Conservation (phyloP, 92 coral and sea anemone genomes). For the Epizoanthus rinbou region DNA sequence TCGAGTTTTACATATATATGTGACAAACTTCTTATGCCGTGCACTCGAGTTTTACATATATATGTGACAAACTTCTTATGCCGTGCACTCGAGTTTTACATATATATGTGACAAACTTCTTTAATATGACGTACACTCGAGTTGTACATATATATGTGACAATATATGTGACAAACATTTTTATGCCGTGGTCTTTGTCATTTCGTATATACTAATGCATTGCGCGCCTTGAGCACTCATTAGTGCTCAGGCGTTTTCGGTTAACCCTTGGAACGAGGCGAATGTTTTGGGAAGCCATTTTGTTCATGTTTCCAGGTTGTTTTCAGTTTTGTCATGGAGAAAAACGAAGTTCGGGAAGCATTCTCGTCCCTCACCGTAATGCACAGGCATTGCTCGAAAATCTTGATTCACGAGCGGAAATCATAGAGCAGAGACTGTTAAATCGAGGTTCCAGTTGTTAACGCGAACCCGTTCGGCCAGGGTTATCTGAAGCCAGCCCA, state of each 20-base stretch:
- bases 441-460: constrained; percentile 30
- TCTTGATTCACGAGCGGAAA: constrained; percentile 39
- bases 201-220: constrained; percentile 50
- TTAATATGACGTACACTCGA: too few species aligned
- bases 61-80: not conserved
- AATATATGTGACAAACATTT: too few species aligned
- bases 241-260: constrained; percentile 39
- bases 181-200: too few species aligned
- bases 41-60: too few species aligned
- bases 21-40: too few species aligned
- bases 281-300: not conserved
- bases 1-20: too few species aligned
- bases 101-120: constrained; percentile 6
- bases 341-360: constrained; percentile 49
- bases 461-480: too few species aligned
- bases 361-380: constrained; percentile 59
- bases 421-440: constrained; percentile 54
- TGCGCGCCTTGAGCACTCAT: constrained; percentile 21
- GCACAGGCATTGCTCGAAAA: constrained; percentile 53
- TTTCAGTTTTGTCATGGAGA: constrained; percentile 29
- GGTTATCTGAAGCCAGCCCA: constrained; percentile 30
- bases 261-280: too few species aligned
- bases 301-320: too few species aligned
- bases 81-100: not conserved
- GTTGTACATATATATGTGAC: too few species aligned